Percentiles rank a stretch among this genome's conserved stretches.
Conservation (phyloP, 2,888 invertebrate species). For the Pyrrhia umbra region DNA sequence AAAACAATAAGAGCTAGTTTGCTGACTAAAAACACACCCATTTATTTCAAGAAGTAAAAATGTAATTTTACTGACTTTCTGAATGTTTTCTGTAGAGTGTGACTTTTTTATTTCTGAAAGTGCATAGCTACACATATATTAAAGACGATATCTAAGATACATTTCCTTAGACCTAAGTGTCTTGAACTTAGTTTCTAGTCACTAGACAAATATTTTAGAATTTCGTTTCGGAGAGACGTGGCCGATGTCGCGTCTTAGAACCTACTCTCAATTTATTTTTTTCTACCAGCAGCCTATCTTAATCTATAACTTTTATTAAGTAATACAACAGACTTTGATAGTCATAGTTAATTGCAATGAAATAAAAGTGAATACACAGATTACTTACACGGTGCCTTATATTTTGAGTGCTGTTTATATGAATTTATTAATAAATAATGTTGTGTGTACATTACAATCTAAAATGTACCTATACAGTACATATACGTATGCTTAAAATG, state of each 20-base stretch:
- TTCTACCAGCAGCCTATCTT: constrained; percentile 70
- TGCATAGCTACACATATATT: constrained; percentile 56
- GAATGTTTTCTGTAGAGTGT: constrained; percentile 8
- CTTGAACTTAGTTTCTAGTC: constrained; percentile 77
- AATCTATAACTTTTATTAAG: constrained; percentile 37
- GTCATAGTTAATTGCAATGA: constrained; percentile 60
- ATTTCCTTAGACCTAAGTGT: constrained; percentile 66
- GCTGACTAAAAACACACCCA: constrained; percentile 9
- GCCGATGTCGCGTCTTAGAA: constrained; percentile 68
- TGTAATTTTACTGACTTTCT: constrained; percentile 15
- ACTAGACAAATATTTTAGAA: constrained; percentile 87
- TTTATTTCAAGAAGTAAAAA: constrained; percentile 13
- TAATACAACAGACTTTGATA: constrained; percentile 40
- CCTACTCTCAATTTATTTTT: constrained; percentile 70
- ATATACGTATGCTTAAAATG: constrained; percentile 48
- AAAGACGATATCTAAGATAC: constrained; percentile 58
- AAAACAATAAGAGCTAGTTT: constrained; percentile 16
- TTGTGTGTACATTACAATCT: constrained; percentile 54
- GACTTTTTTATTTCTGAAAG: constrained; percentile 45
- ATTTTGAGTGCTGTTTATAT: constrained; percentile 57
- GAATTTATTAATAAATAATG: constrained; percentile 54
- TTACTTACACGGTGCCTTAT: constrained; percentile 70
- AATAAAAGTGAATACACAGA: constrained; percentile 69
- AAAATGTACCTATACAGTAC: constrained; percentile 62
- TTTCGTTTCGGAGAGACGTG: constrained; percentile 86